Percentiles rank a stretch among this genome's conserved stretches.
Conservation (phyloP, 2,888 invertebrate species). For the Tribolium freemani region DNA sequence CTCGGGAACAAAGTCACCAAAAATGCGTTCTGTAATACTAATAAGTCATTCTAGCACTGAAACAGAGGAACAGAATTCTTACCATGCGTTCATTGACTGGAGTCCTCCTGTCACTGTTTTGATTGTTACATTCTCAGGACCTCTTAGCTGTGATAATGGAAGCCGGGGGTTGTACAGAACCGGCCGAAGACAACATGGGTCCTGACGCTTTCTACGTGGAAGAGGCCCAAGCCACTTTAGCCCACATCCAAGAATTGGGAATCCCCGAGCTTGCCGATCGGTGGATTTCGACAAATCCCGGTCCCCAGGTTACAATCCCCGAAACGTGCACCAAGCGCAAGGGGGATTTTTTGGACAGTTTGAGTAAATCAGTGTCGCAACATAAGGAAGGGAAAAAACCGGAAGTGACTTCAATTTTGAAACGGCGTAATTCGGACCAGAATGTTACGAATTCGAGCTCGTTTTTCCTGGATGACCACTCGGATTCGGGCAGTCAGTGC, state of each 20-base stretch:
- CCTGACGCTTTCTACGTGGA: conserved; percentile 90
- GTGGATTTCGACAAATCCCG: conserved; percentile 78
- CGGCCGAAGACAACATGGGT: conserved; percentile 74
- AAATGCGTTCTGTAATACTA: neutral
- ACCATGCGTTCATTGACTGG: too few relatives aligned
- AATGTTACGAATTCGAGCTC: conserved; percentile 68
- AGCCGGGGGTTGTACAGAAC: conserved; percentile 81
- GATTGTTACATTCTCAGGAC: conserved; percentile 66
- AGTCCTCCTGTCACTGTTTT: too few relatives aligned
- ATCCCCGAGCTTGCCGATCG: conserved; percentile 79
- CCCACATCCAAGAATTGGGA: conserved; percentile 82
- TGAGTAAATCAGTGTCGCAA: conserved; percentile 44
- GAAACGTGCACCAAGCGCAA: conserved; percentile 55
- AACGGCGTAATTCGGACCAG: conserved; percentile 71
- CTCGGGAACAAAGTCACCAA: neutral
- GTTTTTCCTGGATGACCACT: conserved; percentile 69
- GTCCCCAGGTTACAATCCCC: conserved; percentile 71
- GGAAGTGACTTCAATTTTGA: conserved; percentile 72
- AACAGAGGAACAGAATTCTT: too few relatives aligned
- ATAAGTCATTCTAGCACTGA: too few relatives aligned
- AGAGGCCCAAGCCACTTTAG: conserved; percentile 89
- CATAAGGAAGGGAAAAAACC: conserved; percentile 50
- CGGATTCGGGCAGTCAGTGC: conserved; percentile 78
- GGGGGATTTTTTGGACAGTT: conserved; percentile 61
- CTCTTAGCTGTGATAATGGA: conserved; percentile 81